Evolutionary conservation across 2,888 invertebrate genomes (phyloP).

Genomic region (Pelosia muscerda): DNA sequence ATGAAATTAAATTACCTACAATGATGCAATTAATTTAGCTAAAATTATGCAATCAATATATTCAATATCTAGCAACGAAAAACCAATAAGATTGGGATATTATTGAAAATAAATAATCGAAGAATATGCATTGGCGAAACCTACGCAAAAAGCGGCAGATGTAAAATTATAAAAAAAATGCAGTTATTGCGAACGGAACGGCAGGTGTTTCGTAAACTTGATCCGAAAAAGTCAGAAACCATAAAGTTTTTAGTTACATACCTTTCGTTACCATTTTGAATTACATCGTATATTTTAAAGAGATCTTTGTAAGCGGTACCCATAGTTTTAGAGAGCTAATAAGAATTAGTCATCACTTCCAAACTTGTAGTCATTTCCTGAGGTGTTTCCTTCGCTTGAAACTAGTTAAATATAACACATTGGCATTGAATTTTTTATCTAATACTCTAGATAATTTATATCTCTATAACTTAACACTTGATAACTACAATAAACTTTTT

Average conservation of each 20-base stretch:
- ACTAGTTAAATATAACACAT: constrained; percentile 58
- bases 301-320: constrained; percentile 77
- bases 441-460: constrained; percentile 34
- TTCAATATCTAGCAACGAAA: neutral
- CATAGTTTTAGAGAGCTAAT: constrained; percentile 66
- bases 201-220: constrained; percentile 41
- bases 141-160: constrained; percentile 25
- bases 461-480: constrained; percentile 28
- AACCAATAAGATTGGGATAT: neutral
- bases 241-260: constrained; percentile 62
- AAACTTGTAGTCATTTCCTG: constrained; percentile 79
- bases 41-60: neutral
- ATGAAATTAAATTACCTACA: neutral
- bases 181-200: constrained; percentile 24
- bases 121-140: neutral
- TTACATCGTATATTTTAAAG: constrained; percentile 88
- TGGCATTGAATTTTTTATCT: constrained; percentile 43
- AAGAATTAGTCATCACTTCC: constrained; percentile 67
- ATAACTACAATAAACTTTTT: constrained; percentile 21
- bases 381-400: constrained; percentile 69
- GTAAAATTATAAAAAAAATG: constrained; percentile 30
- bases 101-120: neutral
- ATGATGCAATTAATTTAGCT: neutral
- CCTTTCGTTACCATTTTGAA: constrained; percentile 88
- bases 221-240: constrained; percentile 6